Percentiles rank a stretch among this genome's conserved stretches.
Evolutionary conservation across 1,140 invertebrate species (phyloP).

Genomic region (Pseudomyrmex dendroicus): DNA sequence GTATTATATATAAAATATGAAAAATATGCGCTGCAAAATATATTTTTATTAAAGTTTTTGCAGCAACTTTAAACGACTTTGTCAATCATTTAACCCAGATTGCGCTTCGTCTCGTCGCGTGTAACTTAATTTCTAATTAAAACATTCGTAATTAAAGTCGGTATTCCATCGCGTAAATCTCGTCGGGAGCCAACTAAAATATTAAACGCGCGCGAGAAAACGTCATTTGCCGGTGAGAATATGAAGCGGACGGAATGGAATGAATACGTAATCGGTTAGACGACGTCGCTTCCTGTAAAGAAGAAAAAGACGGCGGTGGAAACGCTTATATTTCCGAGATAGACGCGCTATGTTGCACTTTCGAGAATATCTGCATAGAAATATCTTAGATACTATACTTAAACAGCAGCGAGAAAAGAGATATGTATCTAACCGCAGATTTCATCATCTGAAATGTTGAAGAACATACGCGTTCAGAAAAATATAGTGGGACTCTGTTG

Average conservation of each 20-base stretch:
- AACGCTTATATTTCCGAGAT: conserved; percentile 1
- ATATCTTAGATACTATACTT: conserved; percentile 13
- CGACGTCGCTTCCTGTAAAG: conserved; percentile 40
- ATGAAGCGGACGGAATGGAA: conserved; percentile 52
- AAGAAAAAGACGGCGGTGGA: conserved; percentile 13
- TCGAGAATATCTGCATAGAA: not conserved
- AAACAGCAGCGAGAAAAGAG: too few relatives aligned
- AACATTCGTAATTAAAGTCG: conserved; percentile 60
- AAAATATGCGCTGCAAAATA: not conserved
- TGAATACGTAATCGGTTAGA: conserved; percentile 57
- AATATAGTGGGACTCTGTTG: too few relatives aligned
- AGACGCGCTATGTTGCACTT: conserved; percentile 18
- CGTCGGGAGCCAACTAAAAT: conserved; percentile 49
- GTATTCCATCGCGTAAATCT: conserved; percentile 40
- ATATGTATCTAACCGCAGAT: too few relatives aligned
- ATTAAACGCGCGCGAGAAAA: conserved; percentile 56
- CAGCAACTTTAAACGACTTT: not conserved
- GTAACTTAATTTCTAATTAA: conserved; percentile 57
- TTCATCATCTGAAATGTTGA: not conserved
- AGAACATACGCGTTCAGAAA: not conserved
- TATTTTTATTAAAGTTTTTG: not conserved
- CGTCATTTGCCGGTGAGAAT: conserved; percentile 53
- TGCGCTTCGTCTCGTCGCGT: conserved; percentile 4
- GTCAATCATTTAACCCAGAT: conserved; percentile 50
- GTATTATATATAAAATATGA: not conserved